Evolutionary conservation across 2,797 vertebrate species (phyloP).

Genomic region (Gymnodraco acuticeps): DNA sequence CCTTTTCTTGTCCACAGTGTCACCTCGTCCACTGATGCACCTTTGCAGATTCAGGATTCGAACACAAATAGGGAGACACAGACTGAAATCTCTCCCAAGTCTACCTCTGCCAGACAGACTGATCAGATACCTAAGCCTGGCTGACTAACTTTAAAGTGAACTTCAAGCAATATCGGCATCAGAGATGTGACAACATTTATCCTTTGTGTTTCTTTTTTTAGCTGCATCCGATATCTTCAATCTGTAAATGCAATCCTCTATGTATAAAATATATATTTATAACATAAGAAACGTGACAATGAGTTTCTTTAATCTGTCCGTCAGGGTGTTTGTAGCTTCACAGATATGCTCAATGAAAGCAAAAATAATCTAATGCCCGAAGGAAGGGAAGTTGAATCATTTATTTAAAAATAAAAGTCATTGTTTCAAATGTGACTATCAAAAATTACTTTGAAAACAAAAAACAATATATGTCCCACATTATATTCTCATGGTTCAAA

Average conservation of each 20-base stretch:
- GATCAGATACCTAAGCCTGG: slow-evolving; percentile 85
- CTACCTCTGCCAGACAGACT: slow-evolving; percentile 91
- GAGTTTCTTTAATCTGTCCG: slow-evolving; percentile 51
- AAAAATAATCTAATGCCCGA: slow-evolving; percentile 62
- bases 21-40: slow-evolving; percentile 90
- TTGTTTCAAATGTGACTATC: slow-evolving; percentile 64
- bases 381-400: slow-evolving; percentile 65
- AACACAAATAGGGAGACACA: slow-evolving; percentile 86
- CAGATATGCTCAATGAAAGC: slow-evolving; percentile 20
- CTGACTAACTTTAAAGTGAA: slow-evolving; percentile 56
- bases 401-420: slow-evolving; percentile 81
- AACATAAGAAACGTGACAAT: slow-evolving; percentile 50
- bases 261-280: slow-evolving; percentile 73
- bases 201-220: slow-evolving; percentile 57
- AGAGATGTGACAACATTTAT: slow-evolving; percentile 60
- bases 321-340: slow-evolving; percentile 33
- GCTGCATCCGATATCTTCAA: slow-evolving; percentile 27
- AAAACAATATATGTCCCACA: slow-evolving; percentile 50
- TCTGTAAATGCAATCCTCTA: slow-evolving; percentile 54
- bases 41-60: slow-evolving; percentile 91
- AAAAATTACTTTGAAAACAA: slow-evolving; percentile 68
- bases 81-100: slow-evolving; percentile 85
- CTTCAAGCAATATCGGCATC: slow-evolving; percentile 30
- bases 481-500: slow-evolving; percentile 66
- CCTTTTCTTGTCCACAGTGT: slow-evolving; percentile 81